Evolutionary conservation across 2,113 vertebrate species (phyloP).

Genomic region (Trachemys scripta): DNA sequence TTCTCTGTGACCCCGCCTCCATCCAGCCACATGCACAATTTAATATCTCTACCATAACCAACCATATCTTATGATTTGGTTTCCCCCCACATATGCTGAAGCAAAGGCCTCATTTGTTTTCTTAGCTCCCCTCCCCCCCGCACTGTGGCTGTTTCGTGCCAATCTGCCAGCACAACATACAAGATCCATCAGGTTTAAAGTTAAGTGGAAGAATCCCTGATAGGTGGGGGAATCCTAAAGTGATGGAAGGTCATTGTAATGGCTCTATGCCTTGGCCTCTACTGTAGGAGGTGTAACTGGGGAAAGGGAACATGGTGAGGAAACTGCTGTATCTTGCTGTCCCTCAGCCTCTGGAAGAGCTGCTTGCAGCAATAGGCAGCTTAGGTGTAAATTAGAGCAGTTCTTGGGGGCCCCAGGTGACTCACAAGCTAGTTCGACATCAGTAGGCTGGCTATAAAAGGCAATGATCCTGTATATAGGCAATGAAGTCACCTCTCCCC

Average conservation of each 20-base stretch:
- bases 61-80: background rate
- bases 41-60: background rate
- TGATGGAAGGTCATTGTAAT: background rate
- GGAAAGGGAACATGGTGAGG: background rate
- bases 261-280: background rate
- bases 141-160: background rate
- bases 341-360: background rate
- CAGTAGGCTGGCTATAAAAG: background rate
- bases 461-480: background rate
- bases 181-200: too few species aligned
- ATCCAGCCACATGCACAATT: background rate
- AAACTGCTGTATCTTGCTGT: background rate
- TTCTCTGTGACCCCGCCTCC: background rate
- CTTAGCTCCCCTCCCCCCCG: background rate
- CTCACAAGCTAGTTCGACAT: background rate
- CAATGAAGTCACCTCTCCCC: background rate
- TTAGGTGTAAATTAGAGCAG: background rate
- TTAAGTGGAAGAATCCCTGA: background rate
- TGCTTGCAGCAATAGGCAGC: background rate
- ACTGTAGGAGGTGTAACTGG: background rate
- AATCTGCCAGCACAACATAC: background rate
- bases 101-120: background rate
- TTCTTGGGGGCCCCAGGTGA: background rate
- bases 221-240: background rate
- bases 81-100: background rate